A percentile compares a stretch with the other conserved stretches of the same genome.
Evolutionary conservation across 2,888 invertebrate genomes (phyloP).

Genomic region (Patella caerulea): DNA sequence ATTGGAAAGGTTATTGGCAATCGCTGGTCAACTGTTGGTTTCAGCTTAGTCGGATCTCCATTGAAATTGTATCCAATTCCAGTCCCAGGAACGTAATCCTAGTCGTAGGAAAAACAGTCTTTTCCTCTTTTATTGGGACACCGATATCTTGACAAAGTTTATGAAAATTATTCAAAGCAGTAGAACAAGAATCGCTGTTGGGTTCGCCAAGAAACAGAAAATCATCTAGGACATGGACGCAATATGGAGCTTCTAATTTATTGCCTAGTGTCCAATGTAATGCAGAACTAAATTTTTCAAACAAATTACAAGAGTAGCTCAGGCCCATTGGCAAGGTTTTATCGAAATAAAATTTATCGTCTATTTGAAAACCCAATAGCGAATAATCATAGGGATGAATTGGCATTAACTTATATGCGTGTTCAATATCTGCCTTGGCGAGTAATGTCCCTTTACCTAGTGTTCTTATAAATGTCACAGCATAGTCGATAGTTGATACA

Average conservation of each 20-base stretch:
- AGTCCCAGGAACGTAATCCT: not conserved
- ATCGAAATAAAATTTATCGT: not conserved
- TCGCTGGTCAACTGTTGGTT: no score
- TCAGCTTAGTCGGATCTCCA: constrained; percentile 7
- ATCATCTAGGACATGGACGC: not conserved
- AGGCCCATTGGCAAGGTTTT: constrained; percentile 1
- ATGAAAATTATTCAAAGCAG: not conserved
- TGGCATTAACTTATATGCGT: not conserved
- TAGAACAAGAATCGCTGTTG: not conserved
- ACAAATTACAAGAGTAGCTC: not conserved
- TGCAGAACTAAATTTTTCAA: not conserved
- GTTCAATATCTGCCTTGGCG: not conserved
- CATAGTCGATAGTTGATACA: not conserved
- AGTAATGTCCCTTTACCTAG: not conserved
- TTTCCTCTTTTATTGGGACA: constrained; percentile 12
- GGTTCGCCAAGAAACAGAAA: not conserved
- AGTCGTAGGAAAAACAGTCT: constrained; percentile 5
- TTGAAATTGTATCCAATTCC: not conserved
- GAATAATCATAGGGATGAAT: not conserved
- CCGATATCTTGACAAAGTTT: constrained; percentile 26
- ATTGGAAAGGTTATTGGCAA: no score
- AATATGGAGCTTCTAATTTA: not conserved
- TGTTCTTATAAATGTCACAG: not conserved
- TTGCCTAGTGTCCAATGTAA: not conserved
- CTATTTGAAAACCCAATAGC: not conserved